A percentile compares a stretch with the other conserved stretches of the same genome.
Evolutionary conservation across 2,113 vertebrate species (phyloP).

Genomic region (Poicephalus meyeri): DNA sequence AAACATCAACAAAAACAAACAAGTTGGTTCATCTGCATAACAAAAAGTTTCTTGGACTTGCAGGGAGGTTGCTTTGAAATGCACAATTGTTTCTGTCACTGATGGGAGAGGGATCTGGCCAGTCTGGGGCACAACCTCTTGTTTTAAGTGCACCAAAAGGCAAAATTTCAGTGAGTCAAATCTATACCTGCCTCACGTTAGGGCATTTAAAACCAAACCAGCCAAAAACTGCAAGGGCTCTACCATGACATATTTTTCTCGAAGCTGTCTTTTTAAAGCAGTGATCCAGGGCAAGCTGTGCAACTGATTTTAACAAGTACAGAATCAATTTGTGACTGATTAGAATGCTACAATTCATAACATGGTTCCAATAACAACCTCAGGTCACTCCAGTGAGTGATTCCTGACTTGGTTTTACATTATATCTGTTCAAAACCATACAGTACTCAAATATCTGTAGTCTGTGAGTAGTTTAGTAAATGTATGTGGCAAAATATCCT

Average conservation of each 20-base stretch:
- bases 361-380: background rate
- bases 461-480: background rate
- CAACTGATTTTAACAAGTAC: background rate
- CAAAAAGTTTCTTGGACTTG: conserved; percentile 52
- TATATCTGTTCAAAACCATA: background rate
- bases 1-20: conserved; percentile 40
- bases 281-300: background rate
- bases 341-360: background rate
- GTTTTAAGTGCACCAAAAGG: background rate
- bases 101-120: background rate
- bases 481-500: background rate
- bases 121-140: background rate
- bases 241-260: background rate
- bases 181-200: background rate
- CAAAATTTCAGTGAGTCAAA: background rate
- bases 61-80: conserved; percentile 66
- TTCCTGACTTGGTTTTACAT: background rate
- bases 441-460: background rate
- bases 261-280: background rate
- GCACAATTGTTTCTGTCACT: conserved; percentile 14
- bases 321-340: background rate
- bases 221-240: background rate
- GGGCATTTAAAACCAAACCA: background rate
- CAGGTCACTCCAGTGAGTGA: background rate
- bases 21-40: conserved; percentile 61